Evolutionary conservation across 2,888 invertebrate species (phyloP), one percentile per base, ranked within the genome.

Genomic region (Teleogryllus oceanicus): DNA sequence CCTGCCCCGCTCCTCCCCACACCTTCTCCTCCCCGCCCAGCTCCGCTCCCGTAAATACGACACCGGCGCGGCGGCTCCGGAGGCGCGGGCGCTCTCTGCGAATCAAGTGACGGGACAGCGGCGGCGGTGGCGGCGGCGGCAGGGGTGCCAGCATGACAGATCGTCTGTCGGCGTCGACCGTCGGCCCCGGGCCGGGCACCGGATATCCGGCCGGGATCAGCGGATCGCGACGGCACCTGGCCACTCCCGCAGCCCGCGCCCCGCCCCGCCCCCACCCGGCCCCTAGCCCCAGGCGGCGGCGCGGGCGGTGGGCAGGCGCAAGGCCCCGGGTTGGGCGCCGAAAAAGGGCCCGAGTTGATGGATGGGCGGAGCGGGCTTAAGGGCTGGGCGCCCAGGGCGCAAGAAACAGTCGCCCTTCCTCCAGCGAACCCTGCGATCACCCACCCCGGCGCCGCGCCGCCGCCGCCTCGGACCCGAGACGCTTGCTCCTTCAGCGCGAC

Each of bases 181-280:
- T 62, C 62, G 62, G 62, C 62, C 62, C 13, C 4, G 62, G n/a
- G 8, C 16, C 62, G 62, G 62, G 62, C 62, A n/a, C n/a, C 62
- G 62, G 62, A 62, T 62, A 62, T 62, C 62, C 62, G n/a, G 62
- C 13, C 62, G 62, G 62, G 62, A 62, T 62, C 62, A 62, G 62
- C 62, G 62, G 62, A 62, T 62, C 62, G 62, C 62, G 62, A 62
- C 62, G 62, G 16, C 62, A 62, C 16, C 62, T 16, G 62, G 62
- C 13, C 13, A n/a, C 62, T 62, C 62, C 62, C 62, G 16, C 16
- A 8, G 62, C 12, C 62, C 62, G 13, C n/a, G 4, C 62, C 8
- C 62, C 62, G 37, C 37, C 37, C 62, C 62, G 13, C 62, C n/a
- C 62, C n/a, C 3, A 10, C 62, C 37, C 37, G 37, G 8, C 37